Evolutionary conservation across 2,797 vertebrate species (phyloP).

Genomic region (Amphiprion clarkii): DNA sequence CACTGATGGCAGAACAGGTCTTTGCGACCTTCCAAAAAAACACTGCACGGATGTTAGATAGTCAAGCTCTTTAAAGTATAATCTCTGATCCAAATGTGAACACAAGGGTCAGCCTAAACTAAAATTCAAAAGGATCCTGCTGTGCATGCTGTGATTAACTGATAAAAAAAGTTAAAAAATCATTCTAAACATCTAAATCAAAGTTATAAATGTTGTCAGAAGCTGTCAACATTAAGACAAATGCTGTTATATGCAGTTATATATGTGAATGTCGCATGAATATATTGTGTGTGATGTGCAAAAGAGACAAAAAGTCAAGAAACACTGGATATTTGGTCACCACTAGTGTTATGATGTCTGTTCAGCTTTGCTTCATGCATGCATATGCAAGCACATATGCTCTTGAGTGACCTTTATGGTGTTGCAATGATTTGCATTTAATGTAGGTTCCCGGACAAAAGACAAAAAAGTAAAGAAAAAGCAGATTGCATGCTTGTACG

Average conservation of each 20-base stretch:
- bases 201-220: slow-evolving; percentile 8
- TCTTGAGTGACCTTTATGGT: not conserved
- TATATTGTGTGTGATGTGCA: not conserved
- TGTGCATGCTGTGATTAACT: not conserved
- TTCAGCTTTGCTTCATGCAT: too few relatives aligned
- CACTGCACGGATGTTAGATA: slow-evolving; percentile 8
- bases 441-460: not conserved
- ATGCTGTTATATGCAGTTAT: not conserved
- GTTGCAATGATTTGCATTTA: not conserved
- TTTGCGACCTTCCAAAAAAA: slow-evolving; percentile 46
- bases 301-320: not conserved
- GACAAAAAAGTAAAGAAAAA: not conserved
- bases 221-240: slow-evolving; percentile 5
- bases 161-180: too few relatives aligned
- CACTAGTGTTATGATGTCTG: not conserved
- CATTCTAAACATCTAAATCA: not conserved
- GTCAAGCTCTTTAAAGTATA: slow-evolving; percentile 29
- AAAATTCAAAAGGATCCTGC: slow-evolving; percentile 26
- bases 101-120: slow-evolving; percentile 7
- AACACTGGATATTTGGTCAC: not conserved
- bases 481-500: not conserved
- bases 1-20: slow-evolving; percentile 34
- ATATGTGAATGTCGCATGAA: not conserved
- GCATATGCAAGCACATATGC: not conserved
- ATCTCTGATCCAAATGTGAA: slow-evolving; percentile 47